A percentile compares a stretch with the other conserved stretches of the same genome.
Evolutionary conservation across 2,888 invertebrate genomes (phyloP).

Genomic region (Spisula solida): DNA sequence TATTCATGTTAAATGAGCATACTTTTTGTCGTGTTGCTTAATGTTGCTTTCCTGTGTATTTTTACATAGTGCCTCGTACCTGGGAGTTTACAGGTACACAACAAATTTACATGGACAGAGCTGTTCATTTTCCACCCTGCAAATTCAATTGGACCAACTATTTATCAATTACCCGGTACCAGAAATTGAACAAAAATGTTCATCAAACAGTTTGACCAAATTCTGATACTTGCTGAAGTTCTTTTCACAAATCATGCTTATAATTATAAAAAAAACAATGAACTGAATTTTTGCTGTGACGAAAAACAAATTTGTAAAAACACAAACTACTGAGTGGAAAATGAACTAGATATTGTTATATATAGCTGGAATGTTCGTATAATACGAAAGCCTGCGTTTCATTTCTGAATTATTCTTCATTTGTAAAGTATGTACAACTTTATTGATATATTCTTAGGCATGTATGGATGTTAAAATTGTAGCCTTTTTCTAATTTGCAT

Average conservation of each 20-base stretch:
- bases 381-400: background rate
- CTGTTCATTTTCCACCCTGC: constrained; percentile 28
- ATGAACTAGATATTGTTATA: background rate
- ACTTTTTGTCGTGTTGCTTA: constrained; percentile 20
- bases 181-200: too few relatives aligned
- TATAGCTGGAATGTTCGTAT: background rate
- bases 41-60: constrained; percentile 37
- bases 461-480: background rate
- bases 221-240: too few relatives aligned
- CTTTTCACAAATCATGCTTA: too few relatives aligned
- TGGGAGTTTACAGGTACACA: constrained; percentile 76
- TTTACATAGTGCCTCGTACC: constrained; percentile 64
- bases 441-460: background rate
- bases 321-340: background rate
- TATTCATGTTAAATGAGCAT: background rate
- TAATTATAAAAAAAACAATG: too few relatives aligned
- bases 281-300: too few relatives aligned
- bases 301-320: background rate
- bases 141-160: background rate
- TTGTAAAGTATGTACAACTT: background rate
- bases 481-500: constrained; percentile 2
- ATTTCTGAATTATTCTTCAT: background rate
- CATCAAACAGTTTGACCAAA: too few relatives aligned
- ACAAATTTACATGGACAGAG: background rate
- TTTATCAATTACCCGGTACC: too few relatives aligned